Evolutionary conservation across 2,888 invertebrate species (phyloP), one percentile per base, ranked within the genome.

Genomic region (Lithophane semibrunnea): DNA sequence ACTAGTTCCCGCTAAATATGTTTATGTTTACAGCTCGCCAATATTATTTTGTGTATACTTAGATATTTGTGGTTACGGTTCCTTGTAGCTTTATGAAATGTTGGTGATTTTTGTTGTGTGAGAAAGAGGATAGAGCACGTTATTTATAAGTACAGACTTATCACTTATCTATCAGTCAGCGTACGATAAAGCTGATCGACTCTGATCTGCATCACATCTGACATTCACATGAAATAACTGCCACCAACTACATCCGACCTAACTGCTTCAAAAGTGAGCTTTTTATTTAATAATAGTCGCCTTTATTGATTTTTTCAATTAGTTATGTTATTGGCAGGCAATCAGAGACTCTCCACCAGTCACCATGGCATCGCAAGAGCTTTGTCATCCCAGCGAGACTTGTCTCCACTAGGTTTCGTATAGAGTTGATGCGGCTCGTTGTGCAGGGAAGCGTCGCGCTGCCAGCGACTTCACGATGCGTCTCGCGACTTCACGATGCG

Each of bases 1-100:
- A 77, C 83, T 79, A 66, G 72, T 80, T 79, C 83, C 69, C 56
- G 69, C 61, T 60, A 42, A 82, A 75, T 60, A 58, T 56, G 68
- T 75, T 54, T 72, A 83, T 70, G 79, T 77, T 73, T 79, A 63
- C 47, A 73, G 66, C 24, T 54, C 49, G 67, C 67, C 60, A 21
- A 76, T 71, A 37, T 66, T 67, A 76, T 74, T 76, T 69, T 49
- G 74, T 44, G 74, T 52, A 63, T 47, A 29, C 47, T 37, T 58
- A 24, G 29, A 54, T 68, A 71, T 75, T 74, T 65, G 49, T 16
- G 24, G 83, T 70, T 47, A 21, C 18, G 16, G 44, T 69, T 64
- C 54, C n/a, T 58, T 44, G 21, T 9, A 52, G 42, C 24, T 70
- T 24, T 58, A 16, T 54, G 44, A 42, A 52, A 65, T 24, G 8